Percentiles rank a stretch among this genome's conserved stretches.
These are phyloP conservation scores for Charaxes varanes DNA, from an alignment of 1,140 invertebrate genomes.

Conservation along the genomic window DNA sequence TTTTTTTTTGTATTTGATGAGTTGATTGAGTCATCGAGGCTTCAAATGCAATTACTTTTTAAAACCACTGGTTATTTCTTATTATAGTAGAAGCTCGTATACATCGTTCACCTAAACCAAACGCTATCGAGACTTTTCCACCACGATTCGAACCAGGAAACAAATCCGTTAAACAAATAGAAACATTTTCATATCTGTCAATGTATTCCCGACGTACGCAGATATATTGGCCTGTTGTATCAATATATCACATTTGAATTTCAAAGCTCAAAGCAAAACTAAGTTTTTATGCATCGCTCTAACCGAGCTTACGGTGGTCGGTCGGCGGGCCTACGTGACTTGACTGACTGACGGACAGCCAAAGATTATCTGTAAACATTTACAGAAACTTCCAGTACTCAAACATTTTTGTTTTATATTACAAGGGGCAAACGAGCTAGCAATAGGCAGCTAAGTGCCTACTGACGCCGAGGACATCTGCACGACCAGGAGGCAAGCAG, in stretches of 20 bases:
- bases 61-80: no score
- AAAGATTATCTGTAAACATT: slow-evolving; percentile 24
- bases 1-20: no score
- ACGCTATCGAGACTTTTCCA: no score
- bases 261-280: slow-evolving; percentile 57
- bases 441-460: no score
- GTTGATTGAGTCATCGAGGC: no score
- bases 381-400: not conserved
- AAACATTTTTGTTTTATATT: no score
- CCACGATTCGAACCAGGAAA: slow-evolving; percentile 1
- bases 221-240: slow-evolving; percentile 41
- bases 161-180: slow-evolving; percentile 8
- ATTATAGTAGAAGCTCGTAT: no score
- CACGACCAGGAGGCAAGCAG: no score
- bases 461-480: no score
- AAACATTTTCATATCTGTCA: slow-evolving; percentile 18
- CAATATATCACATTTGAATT: slow-evolving; percentile 60
- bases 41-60: no score
- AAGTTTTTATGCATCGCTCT: slow-evolving; percentile 66
- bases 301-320: slow-evolving; percentile 63
- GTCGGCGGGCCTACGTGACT: slow-evolving; percentile 48
- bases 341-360: slow-evolving; percentile 36
- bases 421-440: no score
- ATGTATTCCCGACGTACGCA: slow-evolving; percentile 24
- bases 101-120: no score